Base-by-base conservation (phyloP, 2,113 vertebrate genomes). In the Gadus macrocephalus region DNA sequence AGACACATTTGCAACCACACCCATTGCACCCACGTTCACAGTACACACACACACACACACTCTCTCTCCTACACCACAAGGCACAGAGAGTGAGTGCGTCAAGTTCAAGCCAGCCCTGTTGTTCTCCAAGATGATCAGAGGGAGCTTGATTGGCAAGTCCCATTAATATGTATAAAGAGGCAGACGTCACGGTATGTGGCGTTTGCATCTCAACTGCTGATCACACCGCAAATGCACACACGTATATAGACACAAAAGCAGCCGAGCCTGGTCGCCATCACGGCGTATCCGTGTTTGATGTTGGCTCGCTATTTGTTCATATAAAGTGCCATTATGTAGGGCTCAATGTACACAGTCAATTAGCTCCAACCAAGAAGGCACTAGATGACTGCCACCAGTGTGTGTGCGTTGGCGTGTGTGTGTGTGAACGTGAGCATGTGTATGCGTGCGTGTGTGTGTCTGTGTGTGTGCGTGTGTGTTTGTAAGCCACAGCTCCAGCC, bases 271-370 rank as follows among this genome's bases (percentile, higher is more conserved):
- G n/a, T n/a, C 53, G 9, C 53, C 53, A 55, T 70, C 16, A 5
- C 19, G 11, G 2, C 49, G 73, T 75, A 76, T 56, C 64, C 70
- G 42, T 78, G 81, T 87, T 81, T 81, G 84, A 84, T 84, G 15
- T 81, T 63, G 79, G 64, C 77, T 85, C 81, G 84, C 69, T 84
- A 75, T 86, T 80, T 79, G 81, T 72, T 78, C 71, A 79, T 73
- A 82, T 74, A 73, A 86, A 79, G 75, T 81, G 71, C 81, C 78
- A 73, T 68, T 69, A 70, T 79, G 73, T 77, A 76, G 59, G 9
- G 4, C 19, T 72, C 53, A 72, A 65, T 78, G 76, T 77, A 66
- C 71, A 59, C 75, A 72, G 78, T 84, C 82, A 82, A 78, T 87
- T 80, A 85, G 83, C 66, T 77, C 75, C 70, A 16, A 49, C 56